These are phyloP conservation scores for Amphipoea lucens DNA, from an alignment of 2,888 invertebrate genomes.

Conservation along the genomic window DNA sequence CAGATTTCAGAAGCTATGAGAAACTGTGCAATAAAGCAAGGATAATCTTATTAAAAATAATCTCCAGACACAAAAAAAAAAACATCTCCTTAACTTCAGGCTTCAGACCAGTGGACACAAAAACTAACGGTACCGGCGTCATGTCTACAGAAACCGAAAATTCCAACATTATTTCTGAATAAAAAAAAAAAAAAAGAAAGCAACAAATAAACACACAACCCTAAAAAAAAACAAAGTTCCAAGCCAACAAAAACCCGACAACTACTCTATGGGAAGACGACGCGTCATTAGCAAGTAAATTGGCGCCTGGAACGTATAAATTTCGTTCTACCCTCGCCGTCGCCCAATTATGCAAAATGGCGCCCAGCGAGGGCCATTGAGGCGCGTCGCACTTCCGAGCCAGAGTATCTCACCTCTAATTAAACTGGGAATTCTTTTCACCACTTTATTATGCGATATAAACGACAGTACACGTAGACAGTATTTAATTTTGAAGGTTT, in stretches of 20 bases:
- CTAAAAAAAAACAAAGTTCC: slow-evolving; percentile 63
- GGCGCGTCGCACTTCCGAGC: slow-evolving; percentile 84
- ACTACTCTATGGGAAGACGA: slow-evolving; percentile 83
- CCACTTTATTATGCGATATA: slow-evolving; percentile 89
- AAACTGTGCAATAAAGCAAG: background rate
- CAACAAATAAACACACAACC: slow-evolving; percentile 57
- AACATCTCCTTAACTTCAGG: slow-evolving; percentile 7
- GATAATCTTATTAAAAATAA: background rate
- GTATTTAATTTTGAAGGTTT: slow-evolving; percentile 77
- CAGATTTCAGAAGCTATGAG: background rate
- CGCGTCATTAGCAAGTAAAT: slow-evolving; percentile 90
- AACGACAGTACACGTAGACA: slow-evolving; percentile 81
- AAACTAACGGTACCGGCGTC: slow-evolving; percentile 55
- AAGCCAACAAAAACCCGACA: slow-evolving; percentile 77
- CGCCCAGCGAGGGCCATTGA: slow-evolving; percentile 88
- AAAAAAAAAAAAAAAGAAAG: slow-evolving; percentile 28
- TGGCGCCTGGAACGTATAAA: slow-evolving; percentile 89
- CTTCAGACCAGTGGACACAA: slow-evolving; percentile 30
- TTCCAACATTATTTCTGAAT: slow-evolving; percentile 25
- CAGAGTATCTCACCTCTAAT: slow-evolving; percentile 89
- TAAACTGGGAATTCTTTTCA: slow-evolving; percentile 89
- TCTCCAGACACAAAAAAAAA: slow-evolving; percentile 34
- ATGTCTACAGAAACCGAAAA: slow-evolving; percentile 50
- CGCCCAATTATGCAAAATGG: slow-evolving; percentile 90
- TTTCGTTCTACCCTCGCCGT: slow-evolving; percentile 86